Conservation (phyloP, 1,140 invertebrate genomes). For the Drosophila tsacasi region DNA sequence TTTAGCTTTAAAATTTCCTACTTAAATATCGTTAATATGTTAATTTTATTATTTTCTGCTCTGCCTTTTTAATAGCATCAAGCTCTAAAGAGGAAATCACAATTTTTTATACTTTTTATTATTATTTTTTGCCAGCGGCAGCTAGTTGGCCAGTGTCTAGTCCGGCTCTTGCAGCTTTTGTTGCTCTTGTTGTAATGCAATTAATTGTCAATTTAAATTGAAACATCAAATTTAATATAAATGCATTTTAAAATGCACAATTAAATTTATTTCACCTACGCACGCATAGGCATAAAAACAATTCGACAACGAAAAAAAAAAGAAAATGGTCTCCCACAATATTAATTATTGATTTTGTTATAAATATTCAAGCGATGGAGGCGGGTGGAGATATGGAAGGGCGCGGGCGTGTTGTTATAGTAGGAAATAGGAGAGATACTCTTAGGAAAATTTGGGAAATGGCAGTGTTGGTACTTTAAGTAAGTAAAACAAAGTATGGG, state of each 20-base stretch:
- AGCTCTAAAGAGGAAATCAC: slow-evolving; percentile 46
- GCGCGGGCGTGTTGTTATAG: background rate
- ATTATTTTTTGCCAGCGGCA: slow-evolving; percentile 24
- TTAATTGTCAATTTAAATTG: slow-evolving; percentile 81
- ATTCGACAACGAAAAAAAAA: background rate
- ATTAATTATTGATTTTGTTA: slow-evolving; percentile 77
- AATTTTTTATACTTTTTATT: slow-evolving; percentile 3
- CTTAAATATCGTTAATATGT: slow-evolving; percentile 46
- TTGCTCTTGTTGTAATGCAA: slow-evolving; percentile 71
- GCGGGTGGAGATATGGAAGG: no score
- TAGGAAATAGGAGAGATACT: background rate
- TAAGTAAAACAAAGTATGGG: background rate
- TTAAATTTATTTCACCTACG: slow-evolving; percentile 73
- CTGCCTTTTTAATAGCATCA: slow-evolving; percentile 44
- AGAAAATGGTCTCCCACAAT: slow-evolving; percentile 41
- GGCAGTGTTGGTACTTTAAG: background rate
- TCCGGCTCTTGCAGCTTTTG: slow-evolving; percentile 35
- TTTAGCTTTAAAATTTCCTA: slow-evolving; percentile 7
- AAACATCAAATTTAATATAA: slow-evolving; percentile 81
- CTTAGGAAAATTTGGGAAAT: no score
- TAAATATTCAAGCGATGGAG: slow-evolving; percentile 37
- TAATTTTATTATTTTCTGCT: slow-evolving; percentile 37
- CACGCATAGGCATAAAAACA: slow-evolving; percentile 33
- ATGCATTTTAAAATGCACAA: slow-evolving; percentile 75
- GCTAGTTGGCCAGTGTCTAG: slow-evolving; percentile 41